These are phyloP conservation scores for Pteropus rufus DNA, from an alignment of 2,797 vertebrate species.

Conservation along the genomic window DNA sequence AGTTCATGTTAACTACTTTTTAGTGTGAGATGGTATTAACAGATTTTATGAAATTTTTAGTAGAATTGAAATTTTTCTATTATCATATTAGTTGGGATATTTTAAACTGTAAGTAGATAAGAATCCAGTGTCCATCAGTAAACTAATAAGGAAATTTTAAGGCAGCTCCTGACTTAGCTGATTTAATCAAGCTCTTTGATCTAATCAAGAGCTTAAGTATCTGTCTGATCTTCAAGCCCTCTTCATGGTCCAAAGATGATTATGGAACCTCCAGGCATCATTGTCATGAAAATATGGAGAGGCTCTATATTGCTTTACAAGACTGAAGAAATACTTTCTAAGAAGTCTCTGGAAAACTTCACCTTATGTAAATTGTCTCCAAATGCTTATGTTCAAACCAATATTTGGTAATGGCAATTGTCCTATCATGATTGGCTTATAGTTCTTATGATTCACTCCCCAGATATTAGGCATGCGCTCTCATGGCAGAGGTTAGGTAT, in stretches of 20 bases:
- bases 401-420: neutral
- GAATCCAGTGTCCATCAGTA: neutral
- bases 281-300: neutral
- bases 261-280: neutral
- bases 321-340: neutral
- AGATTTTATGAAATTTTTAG: neutral
- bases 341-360: neutral
- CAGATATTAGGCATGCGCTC: neutral
- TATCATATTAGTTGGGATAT: neutral
- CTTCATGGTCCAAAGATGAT: neutral
- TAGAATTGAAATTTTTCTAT: neutral
- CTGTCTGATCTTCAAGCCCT: neutral
- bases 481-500: neutral
- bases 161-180: neutral
- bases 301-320: neutral
- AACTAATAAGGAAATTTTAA: neutral
- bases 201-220: neutral
- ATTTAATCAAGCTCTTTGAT: neutral
- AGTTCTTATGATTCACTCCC: neutral
- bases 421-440: neutral
- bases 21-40: neutral
- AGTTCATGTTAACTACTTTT: neutral
- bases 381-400: neutral
- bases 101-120: neutral
- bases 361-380: neutral